Percentiles rank a stretch among this genome's conserved stretches.
These are phyloP conservation scores for Oncorhynchus masou DNA, from an alignment of 2,113 vertebrate genomes.

Conservation along the genomic window DNA sequence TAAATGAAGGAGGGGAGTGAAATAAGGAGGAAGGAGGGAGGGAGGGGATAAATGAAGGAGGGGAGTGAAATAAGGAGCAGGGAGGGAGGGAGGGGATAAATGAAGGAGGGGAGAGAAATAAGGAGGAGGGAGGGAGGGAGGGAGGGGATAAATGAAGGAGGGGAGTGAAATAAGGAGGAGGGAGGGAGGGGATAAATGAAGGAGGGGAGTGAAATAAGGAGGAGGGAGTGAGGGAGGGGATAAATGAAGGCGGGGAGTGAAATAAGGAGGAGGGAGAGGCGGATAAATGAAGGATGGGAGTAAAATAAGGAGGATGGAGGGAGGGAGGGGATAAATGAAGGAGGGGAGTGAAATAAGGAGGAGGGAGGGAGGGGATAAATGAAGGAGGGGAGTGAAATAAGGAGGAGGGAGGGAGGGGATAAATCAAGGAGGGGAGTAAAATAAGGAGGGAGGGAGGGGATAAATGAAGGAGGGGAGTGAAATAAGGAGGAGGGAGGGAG, in stretches of 20 bases:
- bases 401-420: too few relatives aligned
- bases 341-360: background rate
- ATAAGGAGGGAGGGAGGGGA: too few relatives aligned
- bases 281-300: background rate
- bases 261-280: background rate
- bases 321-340: too few relatives aligned
- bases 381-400: background rate
- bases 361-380: too few relatives aligned
- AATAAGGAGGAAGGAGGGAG: background rate
- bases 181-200: too few relatives aligned
- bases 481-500: background rate
- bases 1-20: background rate
- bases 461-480: conserved; percentile 6
- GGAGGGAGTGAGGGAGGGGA: background rate
- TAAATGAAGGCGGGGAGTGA: background rate
- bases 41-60: background rate
- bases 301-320: background rate
- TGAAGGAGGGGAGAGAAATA: background rate
- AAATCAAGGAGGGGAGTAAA: too few relatives aligned
- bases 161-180: background rate
- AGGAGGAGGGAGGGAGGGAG: background rate
- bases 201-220: background rate
- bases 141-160: conserved; percentile 10
- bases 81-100: too few relatives aligned
- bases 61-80: background rate